Evolutionary conservation across 2,797 vertebrate genomes (phyloP).

Genomic region (Rhincodon typus): DNA sequence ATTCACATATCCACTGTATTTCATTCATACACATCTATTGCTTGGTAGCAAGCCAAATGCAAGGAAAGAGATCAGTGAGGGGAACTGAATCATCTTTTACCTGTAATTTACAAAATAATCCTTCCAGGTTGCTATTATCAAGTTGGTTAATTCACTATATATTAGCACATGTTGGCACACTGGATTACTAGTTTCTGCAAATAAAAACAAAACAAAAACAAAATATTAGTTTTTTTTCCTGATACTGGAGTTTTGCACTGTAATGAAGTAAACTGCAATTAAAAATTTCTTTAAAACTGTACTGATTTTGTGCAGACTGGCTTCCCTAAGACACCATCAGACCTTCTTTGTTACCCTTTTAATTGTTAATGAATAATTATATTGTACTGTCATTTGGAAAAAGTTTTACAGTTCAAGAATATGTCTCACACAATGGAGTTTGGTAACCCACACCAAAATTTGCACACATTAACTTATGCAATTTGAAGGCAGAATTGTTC

Average conservation of each 20-base stretch:
- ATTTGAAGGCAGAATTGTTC: background rate
- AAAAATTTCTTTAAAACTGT: background rate
- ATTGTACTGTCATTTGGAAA: background rate
- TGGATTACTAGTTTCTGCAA: constrained; percentile 36
- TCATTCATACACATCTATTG: background rate
- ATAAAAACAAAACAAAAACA: constrained; percentile 31
- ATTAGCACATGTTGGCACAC: constrained; percentile 33
- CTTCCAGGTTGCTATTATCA: constrained; percentile 34
- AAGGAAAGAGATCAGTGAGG: background rate
- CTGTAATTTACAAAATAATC: constrained; percentile 33
- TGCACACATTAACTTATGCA: background rate
- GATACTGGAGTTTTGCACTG: background rate
- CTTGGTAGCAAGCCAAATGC: background rate
- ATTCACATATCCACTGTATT: background rate
- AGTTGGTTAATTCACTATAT: constrained; percentile 36
- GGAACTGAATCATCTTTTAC: constrained; percentile 34
- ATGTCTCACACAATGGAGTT: background rate
- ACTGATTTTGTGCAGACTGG: background rate
- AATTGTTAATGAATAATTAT: constrained; percentile 1
- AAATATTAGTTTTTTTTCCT: constrained; percentile 24
- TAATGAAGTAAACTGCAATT: background rate
- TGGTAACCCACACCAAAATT: background rate
- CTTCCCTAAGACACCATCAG: background rate
- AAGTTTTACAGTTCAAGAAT: background rate
- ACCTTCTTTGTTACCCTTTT: background rate